These are phyloP conservation scores for Galaxias olidus DNA, from an alignment of 2,797 vertebrate genomes.

Conservation along the genomic window DNA sequence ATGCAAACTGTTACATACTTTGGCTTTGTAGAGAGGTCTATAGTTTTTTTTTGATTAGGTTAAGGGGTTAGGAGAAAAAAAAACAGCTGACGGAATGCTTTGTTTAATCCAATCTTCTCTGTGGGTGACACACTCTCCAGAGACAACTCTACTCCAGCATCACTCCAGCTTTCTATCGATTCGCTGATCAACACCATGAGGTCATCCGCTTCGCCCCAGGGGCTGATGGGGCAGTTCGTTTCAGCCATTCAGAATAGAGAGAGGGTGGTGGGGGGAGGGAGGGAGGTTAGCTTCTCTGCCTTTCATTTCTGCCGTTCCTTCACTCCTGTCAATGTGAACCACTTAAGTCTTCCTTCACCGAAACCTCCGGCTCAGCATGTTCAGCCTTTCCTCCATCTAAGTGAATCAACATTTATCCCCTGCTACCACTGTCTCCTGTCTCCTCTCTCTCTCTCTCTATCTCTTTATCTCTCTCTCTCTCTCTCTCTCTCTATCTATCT, in stretches of 20 bases:
- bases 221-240: conserved; percentile 50
- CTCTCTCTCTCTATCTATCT: neutral
- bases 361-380: conserved; percentile 50
- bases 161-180: conserved; percentile 56
- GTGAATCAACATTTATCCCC: conserved; percentile 29
- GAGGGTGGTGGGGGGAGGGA: conserved; percentile 4
- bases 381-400: conserved; percentile 21
- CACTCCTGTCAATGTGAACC: conserved; percentile 24
- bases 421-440: neutral
- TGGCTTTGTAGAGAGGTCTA: conserved; percentile 31
- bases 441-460: neutral
- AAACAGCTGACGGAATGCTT: too few species aligned
- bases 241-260: conserved; percentile 14
- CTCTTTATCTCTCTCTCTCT: too few species aligned
- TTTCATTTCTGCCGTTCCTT: conserved; percentile 22
- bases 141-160: conserved; percentile 41
- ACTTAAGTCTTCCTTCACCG: conserved; percentile 23
- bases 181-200: conserved; percentile 49
- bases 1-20: too few species aligned
- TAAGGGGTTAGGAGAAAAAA: conserved; percentile 26
- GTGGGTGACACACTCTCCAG: conserved; percentile 27
- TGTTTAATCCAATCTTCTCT: neutral
- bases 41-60: conserved; percentile 41
- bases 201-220: conserved; percentile 53
- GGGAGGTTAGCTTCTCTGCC: conserved; percentile 14